Conservation (phyloP, 2,113 vertebrate species). For the Nematolebias whitei region DNA sequence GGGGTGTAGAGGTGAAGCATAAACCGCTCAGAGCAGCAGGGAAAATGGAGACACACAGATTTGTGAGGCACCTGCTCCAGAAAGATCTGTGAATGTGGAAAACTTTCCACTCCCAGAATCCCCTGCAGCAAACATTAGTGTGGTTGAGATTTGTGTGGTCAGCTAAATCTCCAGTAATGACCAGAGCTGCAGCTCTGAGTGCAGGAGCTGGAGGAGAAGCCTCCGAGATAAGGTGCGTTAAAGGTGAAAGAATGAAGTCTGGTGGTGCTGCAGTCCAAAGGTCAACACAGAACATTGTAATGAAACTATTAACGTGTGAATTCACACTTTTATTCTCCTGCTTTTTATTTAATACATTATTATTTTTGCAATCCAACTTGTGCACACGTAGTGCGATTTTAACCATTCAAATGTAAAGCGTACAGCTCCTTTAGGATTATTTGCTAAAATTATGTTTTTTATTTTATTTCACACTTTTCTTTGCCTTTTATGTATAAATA, state of each 20-base stretch:
- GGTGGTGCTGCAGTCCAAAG: too few species aligned
- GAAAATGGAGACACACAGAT: not conserved
- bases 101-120: not conserved
- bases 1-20: not conserved
- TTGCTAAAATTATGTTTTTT: too few species aligned
- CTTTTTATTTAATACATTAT: too few species aligned
- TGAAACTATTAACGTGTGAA: not conserved
- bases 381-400: too few species aligned
- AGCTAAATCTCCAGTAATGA: not conserved
- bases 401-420: too few species aligned
- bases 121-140: not conserved
- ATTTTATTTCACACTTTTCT: too few species aligned
- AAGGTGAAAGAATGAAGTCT: not conserved
- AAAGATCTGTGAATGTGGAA: not conserved
- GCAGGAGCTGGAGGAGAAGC: not conserved
- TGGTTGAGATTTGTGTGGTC: not conserved
- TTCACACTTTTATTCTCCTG: too few species aligned
- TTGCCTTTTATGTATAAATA: too few species aligned
- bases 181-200: not conserved
- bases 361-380: too few species aligned
- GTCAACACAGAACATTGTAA: too few species aligned
- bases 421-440: too few species aligned
- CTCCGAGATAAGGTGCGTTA: not conserved
- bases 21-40: not conserved
- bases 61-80: not conserved